Conservation (phyloP, 2,888 invertebrate genomes). For the Isoperla grammatica region DNA sequence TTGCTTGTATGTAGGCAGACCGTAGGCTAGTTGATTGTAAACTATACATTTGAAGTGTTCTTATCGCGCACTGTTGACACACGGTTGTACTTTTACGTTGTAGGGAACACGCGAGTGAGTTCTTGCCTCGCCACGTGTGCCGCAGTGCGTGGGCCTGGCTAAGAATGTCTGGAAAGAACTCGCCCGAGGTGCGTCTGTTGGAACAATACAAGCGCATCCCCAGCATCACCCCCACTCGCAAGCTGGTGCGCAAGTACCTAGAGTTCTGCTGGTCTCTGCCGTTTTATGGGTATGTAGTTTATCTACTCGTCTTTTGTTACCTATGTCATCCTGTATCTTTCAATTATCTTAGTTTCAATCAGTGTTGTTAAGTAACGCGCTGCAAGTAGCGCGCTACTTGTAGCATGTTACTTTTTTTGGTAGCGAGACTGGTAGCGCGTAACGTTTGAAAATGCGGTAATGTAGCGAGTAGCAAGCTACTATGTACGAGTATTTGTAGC, state of each 20-base stretch:
- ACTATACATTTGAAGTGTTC: no score
- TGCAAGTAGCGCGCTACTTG: no score
- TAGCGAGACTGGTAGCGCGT: no score
- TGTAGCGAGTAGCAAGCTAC: no score
- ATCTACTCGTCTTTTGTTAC: not conserved
- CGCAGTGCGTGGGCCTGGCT: constrained; percentile 66
- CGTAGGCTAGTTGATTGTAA: no score
- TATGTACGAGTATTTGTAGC: no score
- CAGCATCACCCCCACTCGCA: constrained; percentile 71
- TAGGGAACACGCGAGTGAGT: constrained; percentile 69
- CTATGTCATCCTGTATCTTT: not conserved
- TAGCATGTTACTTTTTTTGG: no score
- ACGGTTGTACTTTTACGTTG: no score
- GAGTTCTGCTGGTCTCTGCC: constrained; percentile 87
- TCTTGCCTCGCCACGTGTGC: constrained; percentile 71
- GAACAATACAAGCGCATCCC: constrained; percentile 85
- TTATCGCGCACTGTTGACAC: no score
- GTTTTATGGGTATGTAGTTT: constrained; percentile 77
- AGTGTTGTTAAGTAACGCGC: no score
- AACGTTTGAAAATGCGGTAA: no score
- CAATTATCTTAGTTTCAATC: not conserved
- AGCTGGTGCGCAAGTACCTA: constrained; percentile 82
- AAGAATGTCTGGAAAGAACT: constrained; percentile 68
- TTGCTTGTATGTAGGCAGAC: no score
- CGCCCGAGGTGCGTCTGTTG: constrained; percentile 76